Evolutionary conservation across 1,140 invertebrate genomes (phyloP).

Genomic region (Pentalonia nigronervosa): DNA sequence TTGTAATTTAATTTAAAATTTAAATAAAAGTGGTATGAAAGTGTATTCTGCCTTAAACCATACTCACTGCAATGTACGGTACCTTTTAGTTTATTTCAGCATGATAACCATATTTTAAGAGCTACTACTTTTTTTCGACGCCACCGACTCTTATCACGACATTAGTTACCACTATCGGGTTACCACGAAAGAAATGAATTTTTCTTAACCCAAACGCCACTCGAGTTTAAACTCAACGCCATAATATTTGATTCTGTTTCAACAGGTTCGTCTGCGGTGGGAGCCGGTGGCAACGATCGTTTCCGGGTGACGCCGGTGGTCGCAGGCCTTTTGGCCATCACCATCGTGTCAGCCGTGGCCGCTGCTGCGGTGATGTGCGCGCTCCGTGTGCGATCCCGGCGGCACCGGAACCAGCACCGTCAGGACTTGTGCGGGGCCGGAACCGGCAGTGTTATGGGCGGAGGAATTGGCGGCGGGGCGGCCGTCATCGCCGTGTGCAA

Average conservation of each 20-base stretch:
- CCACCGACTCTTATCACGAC: no score
- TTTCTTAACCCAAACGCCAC: not conserved
- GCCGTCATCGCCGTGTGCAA: conserved; percentile 30
- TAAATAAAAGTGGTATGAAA: not conserved
- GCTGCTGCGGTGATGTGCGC: conserved; percentile 76
- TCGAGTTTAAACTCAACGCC: not conserved
- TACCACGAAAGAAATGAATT: not conserved
- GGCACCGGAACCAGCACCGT: conserved; percentile 10
- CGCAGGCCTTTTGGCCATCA: conserved; percentile 76
- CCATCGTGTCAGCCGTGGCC: conserved; percentile 77
- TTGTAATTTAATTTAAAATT: no score
- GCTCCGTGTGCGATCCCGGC: conserved; percentile 69
- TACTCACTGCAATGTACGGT: not conserved
- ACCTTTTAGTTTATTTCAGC: not conserved
- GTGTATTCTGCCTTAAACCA: not conserved
- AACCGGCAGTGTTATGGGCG: not conserved
- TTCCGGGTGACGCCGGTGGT: conserved; percentile 79
- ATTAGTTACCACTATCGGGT: not conserved
- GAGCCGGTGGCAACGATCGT: conserved; percentile 69
- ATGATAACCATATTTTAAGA: not conserved
- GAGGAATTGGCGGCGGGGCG: not conserved
- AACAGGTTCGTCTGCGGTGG: conserved; percentile 54
- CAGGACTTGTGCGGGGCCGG: not conserved
- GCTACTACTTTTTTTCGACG: not conserved
- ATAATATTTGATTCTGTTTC: not conserved